These are phyloP conservation scores for Neoarius graeffei DNA, from an alignment of 2,113 vertebrate genomes.

Conservation along the genomic window DNA sequence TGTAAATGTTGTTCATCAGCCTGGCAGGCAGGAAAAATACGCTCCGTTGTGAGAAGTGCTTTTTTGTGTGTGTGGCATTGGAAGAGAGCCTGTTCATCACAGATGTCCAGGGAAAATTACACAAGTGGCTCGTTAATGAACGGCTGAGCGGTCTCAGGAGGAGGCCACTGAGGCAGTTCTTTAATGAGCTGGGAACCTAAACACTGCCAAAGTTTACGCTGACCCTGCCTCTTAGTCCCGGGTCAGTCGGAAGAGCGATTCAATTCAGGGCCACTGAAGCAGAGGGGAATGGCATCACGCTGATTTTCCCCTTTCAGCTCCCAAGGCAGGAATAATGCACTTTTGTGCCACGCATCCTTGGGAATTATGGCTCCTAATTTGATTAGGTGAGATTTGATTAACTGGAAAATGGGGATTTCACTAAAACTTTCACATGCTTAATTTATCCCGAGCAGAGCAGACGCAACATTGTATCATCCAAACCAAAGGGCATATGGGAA, in stretches of 20 bases:
- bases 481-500: conserved; percentile 54
- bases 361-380: conserved; percentile 60
- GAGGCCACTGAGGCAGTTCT: conserved; percentile 55
- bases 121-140: conserved; percentile 59
- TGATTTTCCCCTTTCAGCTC: conserved; percentile 52
- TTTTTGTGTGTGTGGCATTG: conserved; percentile 53
- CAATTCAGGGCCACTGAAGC: conserved; percentile 60
- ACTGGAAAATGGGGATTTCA: conserved; percentile 59
- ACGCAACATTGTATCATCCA: conserved; percentile 56
- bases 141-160: conserved; percentile 56
- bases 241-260: conserved; percentile 58
- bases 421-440: conserved; percentile 61
- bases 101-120: conserved; percentile 56
- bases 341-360: conserved; percentile 58
- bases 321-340: conserved; percentile 58
- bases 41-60: conserved; percentile 51
- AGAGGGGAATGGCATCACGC: conserved; percentile 58
- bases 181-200: conserved; percentile 61
- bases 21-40: conserved; percentile 34
- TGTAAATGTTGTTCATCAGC: conserved; percentile 45
- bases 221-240: conserved; percentile 57
- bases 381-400: conserved; percentile 60
- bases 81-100: conserved; percentile 53
- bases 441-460: conserved; percentile 54
- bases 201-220: conserved; percentile 58